These are phyloP conservation scores for Ivindomyrus marchei DNA, from an alignment of 2,113 vertebrate species.

Conservation along the genomic window DNA sequence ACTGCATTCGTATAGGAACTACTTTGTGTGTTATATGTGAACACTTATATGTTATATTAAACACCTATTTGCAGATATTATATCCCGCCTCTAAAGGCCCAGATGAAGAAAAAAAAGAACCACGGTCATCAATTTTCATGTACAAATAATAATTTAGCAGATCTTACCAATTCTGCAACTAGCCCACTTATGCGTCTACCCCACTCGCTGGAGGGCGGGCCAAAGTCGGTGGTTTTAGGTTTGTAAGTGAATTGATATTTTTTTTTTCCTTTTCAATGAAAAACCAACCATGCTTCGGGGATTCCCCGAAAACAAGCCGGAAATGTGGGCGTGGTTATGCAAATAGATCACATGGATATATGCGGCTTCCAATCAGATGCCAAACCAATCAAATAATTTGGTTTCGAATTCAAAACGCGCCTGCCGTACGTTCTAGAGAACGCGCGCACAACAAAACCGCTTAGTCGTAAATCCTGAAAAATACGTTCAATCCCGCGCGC, in stretches of 20 bases:
- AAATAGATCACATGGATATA: not conserved
- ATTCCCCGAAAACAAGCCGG: slow-evolving; percentile 21
- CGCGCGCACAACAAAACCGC: not conserved
- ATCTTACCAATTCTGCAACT: slow-evolving; percentile 5
- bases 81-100: not conserved
- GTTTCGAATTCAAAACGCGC: slow-evolving; percentile 5
- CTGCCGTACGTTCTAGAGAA: not conserved
- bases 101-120: not conserved
- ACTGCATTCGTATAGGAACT: not conserved
- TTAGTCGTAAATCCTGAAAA: not conserved
- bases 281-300: slow-evolving; percentile 14
- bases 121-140: not conserved
- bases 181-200: not conserved
- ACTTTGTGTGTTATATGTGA: not conserved
- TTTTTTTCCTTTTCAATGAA: not conserved
- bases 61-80: not conserved
- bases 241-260: not conserved
- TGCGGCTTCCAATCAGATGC: not conserved
- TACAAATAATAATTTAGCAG: not conserved
- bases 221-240: not conserved
- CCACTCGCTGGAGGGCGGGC: not conserved
- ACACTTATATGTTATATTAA: not conserved
- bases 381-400: not conserved
- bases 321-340: not conserved
- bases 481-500: not conserved